Evolutionary conservation across 2,888 invertebrate species (phyloP), one percentile per base, ranked within the genome.

Genomic region (Heliconius hortense): DNA sequence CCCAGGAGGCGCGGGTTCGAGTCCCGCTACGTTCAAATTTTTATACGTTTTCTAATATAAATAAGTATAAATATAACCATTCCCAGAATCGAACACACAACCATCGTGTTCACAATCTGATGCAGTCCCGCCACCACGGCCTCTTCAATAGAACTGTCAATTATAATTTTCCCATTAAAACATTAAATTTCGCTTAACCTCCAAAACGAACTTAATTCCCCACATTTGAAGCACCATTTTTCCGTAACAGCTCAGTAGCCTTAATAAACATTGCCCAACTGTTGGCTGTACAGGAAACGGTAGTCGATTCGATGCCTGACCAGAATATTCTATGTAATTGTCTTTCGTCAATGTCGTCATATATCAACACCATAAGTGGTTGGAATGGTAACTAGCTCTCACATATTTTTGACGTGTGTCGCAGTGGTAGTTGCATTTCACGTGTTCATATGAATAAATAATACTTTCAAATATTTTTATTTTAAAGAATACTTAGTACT

Each of bases 251-350:
- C 64, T 39, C 39, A 68, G 63, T 74, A 48, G 26, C 63, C 71
- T 69, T 72, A 79, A 79, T 81, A 76, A 79, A 81, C 81, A 84
- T 84, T 84, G 84, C 81, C 85, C 84, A 85, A 86, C 84, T 81
- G 86, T 80, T 83, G 82, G 81, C 73, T 56, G 48, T 84, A 80
- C 91, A 90, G 92, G 92, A 92, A 92, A 87, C 91, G 91, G 91
- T 88, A 91, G 91, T 89, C 86, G 85, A 85, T 90, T 90, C 85
- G 87, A 87, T 82, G 85, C 90, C 90, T 92, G 92, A 91, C 84
- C 81, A 82, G 92, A 91, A 92, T 92, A 86, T 80, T 77, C 80
- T 78, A 82, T 80, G 77, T 77, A 76, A 82, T 79, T 79, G 77
- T 78, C 78, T 78, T 79, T 76, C 59, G 76, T 76, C 77, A 79